A percentile compares a stretch with the other conserved stretches of the same genome.
These are phyloP conservation scores for Andrena praecox DNA, from an alignment of 2,888 invertebrate species.

Conservation along the genomic window DNA sequence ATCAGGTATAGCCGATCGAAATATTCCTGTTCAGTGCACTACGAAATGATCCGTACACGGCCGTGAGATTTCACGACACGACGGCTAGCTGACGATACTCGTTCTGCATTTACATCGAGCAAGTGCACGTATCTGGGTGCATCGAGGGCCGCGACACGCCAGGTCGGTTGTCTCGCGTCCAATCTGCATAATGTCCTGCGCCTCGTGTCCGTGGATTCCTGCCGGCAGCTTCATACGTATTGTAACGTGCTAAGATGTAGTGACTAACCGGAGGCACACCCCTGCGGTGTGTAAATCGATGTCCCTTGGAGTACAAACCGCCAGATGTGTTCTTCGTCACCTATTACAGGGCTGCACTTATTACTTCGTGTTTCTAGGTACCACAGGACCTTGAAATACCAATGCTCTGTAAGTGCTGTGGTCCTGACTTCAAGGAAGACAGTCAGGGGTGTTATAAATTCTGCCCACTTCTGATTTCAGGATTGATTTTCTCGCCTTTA, in stretches of 20 bases:
- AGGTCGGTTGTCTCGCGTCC: conserved; percentile 5
- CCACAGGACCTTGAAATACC: too few relatives aligned
- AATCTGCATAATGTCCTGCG: conserved; percentile 33
- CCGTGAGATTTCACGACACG: neutral
- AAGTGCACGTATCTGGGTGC: neutral
- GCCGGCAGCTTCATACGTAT: neutral
- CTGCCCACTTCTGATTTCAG: too few relatives aligned
- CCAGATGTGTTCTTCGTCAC: too few relatives aligned
- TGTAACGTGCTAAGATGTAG: neutral
- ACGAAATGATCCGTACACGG: neutral
- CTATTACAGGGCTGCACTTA: too few relatives aligned
- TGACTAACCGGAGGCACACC: neutral
- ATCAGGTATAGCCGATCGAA: neutral
- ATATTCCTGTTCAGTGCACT: neutral
- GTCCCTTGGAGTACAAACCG: too few relatives aligned
- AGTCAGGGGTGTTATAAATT: too few relatives aligned
- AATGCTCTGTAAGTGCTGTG: too few relatives aligned
- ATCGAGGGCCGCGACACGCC: conserved; percentile 7
- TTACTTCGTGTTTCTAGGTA: too few relatives aligned
- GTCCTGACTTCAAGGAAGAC: too few relatives aligned
- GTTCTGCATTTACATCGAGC: conserved; percentile 3
- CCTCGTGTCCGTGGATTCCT: neutral
- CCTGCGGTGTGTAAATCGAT: neutral
- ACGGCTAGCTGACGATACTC: neutral
- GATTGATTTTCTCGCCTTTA: too few relatives aligned